Evolutionary conservation across 2,113 vertebrate genomes (phyloP), one percentile per base, ranked within the genome.

Genomic region (Rutilus rutilus): DNA sequence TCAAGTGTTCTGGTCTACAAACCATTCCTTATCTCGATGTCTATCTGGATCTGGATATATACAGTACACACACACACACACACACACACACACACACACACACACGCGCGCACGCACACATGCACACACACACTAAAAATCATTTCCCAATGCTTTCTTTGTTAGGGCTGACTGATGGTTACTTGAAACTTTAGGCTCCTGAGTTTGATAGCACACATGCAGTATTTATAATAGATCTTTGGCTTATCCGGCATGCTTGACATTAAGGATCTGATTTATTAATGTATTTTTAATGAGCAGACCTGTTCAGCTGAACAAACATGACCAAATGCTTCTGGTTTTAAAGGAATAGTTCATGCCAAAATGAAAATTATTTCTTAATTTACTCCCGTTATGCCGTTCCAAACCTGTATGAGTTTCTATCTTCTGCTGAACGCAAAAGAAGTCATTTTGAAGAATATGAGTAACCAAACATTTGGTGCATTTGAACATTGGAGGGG

Each of bases 1-100:
- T 79, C 33, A 79, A 79, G 57, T 79, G 77, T 23, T 59, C 54
- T 79, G 77, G 42, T 59, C 76, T 0, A 78, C 52, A 39, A 27
- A 64, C 6, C 21, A 36, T 33, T 78, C 33, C 2, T 39, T 19
- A 45, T 80, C 23, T 45, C 23, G 6, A 17, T 25, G 62, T 64
- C 14, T 80, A 3, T 59, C 33, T 67, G 60, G n/a, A 27, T 73
- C 39, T 45, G 73, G 21, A 12, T 33, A 50, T 27, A 2, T 76
- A 19, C 10, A 54, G 25, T 25, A 62, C 10, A 60, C 59, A n/a
- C 19, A n/a, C 23, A 60, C 57, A 10, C 59, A 11, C 9, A 4
- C 17, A 57, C 15, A 19, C 17, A 39, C 6, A n/a, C 57, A 60
- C 57, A n/a, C n/a, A n/a, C 19, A 57, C 17, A 36, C 17, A 39